Evolutionary conservation across 2,797 vertebrate species (phyloP).

Genomic region (Cygnus olor): DNA sequence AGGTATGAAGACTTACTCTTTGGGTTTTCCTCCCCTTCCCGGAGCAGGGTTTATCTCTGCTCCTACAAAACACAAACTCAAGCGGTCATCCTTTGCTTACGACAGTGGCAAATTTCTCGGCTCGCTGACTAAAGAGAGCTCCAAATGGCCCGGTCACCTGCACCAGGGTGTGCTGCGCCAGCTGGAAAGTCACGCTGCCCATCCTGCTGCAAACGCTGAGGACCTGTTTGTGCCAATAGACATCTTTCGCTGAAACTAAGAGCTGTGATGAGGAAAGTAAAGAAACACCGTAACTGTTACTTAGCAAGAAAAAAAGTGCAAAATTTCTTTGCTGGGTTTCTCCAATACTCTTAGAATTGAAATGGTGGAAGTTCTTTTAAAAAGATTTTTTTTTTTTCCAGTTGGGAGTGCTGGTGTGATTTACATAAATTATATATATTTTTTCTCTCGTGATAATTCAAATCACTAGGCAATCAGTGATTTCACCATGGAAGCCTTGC

Average conservation of each 20-base stretch:
- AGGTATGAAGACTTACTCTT: neutral
- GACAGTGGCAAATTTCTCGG: neutral
- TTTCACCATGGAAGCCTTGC: neutral
- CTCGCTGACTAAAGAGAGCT: neutral
- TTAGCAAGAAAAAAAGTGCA: neutral
- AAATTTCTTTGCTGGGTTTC: neutral
- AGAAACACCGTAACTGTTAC: neutral
- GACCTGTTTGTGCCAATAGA: neutral
- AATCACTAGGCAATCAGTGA: neutral
- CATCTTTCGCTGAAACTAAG: neutral
- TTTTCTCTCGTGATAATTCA: neutral
- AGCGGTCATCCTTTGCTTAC: neutral
- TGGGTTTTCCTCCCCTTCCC: neutral
- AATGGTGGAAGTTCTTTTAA: neutral
- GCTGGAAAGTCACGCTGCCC: neutral
- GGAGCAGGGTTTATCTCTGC: neutral
- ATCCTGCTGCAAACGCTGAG: neutral
- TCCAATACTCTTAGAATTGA: neutral
- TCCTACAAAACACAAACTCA: neutral
- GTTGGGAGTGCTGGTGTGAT: neutral
- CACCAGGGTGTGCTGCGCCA: neutral
- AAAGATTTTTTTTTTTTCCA: too few species aligned
- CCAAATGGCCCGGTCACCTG: fast-evolving
- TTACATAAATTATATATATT: too few species aligned
- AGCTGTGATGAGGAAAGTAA: neutral